Conservation (phyloP, 1,140 invertebrate genomes). For the Rhopalosiphum padi region DNA sequence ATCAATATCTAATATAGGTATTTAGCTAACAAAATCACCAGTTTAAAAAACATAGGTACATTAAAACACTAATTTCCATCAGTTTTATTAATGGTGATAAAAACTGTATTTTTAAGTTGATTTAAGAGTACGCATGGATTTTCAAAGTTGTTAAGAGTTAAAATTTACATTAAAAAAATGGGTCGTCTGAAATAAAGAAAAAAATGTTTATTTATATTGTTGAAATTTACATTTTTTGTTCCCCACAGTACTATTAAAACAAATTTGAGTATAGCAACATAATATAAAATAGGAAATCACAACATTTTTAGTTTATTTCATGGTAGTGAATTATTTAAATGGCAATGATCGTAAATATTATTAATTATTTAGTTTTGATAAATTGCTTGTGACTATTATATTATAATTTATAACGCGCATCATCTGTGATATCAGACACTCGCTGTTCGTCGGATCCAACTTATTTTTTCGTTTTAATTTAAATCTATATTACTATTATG, state of each 20-base stretch:
- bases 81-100: neutral
- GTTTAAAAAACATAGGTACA: neutral
- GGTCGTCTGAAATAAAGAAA: neutral
- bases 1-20: neutral
- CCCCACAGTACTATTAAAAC: neutral
- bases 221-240: neutral
- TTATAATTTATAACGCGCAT: neutral
- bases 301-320: neutral
- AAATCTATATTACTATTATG: neutral
- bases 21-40: neutral
- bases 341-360: neutral
- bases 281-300: neutral
- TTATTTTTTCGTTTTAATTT: neutral
- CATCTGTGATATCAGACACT: neutral
- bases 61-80: neutral
- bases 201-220: neutral
- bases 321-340: neutral
- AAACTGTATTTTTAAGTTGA: neutral
- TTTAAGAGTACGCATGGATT: neutral
- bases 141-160: neutral
- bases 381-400: neutral
- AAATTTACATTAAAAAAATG: neutral
- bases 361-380: neutral
- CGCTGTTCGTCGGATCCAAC: neutral
- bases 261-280: neutral